Conservation (phyloP, 2,113 vertebrate genomes). For the Sorex fumeus region DNA sequence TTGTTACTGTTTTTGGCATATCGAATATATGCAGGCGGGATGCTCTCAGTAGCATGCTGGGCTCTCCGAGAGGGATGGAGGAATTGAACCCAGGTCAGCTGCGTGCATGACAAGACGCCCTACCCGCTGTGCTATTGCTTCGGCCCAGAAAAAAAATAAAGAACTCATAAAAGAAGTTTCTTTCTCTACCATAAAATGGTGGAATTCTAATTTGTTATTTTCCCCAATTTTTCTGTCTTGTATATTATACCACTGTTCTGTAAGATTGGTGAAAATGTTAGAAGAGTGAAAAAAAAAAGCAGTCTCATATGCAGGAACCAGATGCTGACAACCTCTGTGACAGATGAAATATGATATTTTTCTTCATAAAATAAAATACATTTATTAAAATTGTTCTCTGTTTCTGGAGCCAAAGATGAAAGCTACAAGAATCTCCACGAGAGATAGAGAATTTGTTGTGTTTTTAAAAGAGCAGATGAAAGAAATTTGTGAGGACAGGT, state of each 20-base stretch:
- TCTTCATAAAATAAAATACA: constrained; percentile 34
- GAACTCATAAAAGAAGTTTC: too few species aligned
- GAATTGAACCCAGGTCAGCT: too few species aligned
- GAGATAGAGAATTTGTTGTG: neutral
- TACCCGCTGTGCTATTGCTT: too few species aligned
- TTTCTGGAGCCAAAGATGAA: constrained; percentile 10
- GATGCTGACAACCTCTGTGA: constrained; percentile 57
- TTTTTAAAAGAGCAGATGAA: neutral
- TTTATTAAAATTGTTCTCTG: constrained; percentile 64
- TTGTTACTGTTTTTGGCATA: too few species aligned
- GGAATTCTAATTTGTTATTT: constrained; percentile 39
- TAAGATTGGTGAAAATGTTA: too few species aligned
- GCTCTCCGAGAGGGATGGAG: too few species aligned
- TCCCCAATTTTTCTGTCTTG: neutral
- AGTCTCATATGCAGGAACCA: neutral
- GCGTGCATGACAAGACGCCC: too few species aligned
- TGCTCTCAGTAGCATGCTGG: too few species aligned
- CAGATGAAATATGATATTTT: constrained; percentile 55
- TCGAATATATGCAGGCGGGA: too few species aligned
- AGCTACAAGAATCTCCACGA: neutral
- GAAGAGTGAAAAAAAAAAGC: neutral
- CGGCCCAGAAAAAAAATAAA: too few species aligned
- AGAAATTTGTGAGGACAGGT: neutral
- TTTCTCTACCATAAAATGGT: constrained; percentile 30
- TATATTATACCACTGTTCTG: too few species aligned